phyloP scores from a whole-genome alignment of 2,797 vertebrate species.

The Melanotaenia trifasciata region DNA sequence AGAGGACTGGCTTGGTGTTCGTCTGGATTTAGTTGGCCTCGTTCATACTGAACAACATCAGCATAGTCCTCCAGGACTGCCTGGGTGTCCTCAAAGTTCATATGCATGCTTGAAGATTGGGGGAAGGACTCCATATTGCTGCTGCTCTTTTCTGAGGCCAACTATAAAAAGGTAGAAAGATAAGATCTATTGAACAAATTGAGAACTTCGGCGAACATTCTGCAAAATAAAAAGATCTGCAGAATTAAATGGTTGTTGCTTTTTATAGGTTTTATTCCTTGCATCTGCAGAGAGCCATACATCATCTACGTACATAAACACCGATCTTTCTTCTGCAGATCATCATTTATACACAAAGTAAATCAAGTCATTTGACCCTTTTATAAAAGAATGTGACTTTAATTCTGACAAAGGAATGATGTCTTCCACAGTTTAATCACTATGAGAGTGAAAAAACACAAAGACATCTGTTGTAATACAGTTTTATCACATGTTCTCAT shows the following conservation, averaged over 20 bases:
- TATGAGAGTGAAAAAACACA: too few relatives aligned
- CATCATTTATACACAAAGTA: neutral
- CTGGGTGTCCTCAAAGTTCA: conserved; percentile 82
- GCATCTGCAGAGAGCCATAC: too few relatives aligned
- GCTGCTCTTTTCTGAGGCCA: conserved; percentile 78
- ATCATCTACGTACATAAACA: too few relatives aligned
- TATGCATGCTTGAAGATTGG: conserved; percentile 72
- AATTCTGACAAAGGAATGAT: too few relatives aligned
- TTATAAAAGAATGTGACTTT: too few relatives aligned
- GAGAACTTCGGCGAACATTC: neutral
- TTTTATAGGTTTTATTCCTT: too few relatives aligned
- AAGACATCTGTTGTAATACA: too few relatives aligned
- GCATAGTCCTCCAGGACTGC: conserved; percentile 79
- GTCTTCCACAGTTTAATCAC: too few relatives aligned
- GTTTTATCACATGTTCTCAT: neutral
- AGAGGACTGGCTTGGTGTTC: conserved; percentile 77
- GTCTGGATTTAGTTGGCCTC: conserved; percentile 77
- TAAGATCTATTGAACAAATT: neutral
- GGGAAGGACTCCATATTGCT: conserved; percentile 83
- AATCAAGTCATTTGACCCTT: neutral
- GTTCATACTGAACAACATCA: conserved; percentile 77
- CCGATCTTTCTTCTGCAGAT: too few relatives aligned
- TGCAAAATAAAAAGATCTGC: neutral
- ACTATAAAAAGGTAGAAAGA: conserved; percentile 41
- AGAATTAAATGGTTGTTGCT: too few relatives aligned